Evolutionary conservation across 2,113 vertebrate species (phyloP).

Genomic region (Scomber scombrus): DNA sequence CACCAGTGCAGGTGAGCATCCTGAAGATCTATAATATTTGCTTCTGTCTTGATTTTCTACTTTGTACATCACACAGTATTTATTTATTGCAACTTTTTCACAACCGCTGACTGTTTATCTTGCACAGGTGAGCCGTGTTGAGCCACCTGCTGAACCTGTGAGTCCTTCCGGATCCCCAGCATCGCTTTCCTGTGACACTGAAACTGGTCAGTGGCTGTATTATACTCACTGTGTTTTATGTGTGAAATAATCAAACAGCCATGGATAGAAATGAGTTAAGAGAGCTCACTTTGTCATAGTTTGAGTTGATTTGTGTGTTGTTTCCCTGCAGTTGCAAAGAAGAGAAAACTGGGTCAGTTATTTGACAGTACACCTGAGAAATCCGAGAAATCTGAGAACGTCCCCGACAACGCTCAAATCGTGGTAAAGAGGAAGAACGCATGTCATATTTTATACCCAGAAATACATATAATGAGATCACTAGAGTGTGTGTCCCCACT

Average conservation of each 20-base stretch:
- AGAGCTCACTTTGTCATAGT: too few species aligned
- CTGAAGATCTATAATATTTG: neutral
- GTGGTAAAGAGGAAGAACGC: constrained; percentile 38
- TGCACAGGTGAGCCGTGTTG: constrained; percentile 67
- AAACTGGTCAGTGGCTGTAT: constrained; percentile 62
- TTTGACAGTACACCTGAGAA: constrained; percentile 55
- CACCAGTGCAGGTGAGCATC: constrained; percentile 84
- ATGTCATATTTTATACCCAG: neutral
- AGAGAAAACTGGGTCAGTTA: constrained; percentile 74
- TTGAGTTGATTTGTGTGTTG: constrained; percentile 4
- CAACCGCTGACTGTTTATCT: neutral
- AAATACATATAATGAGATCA: too few species aligned
- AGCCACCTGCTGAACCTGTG: constrained; percentile 52
- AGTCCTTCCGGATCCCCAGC: constrained; percentile 64
- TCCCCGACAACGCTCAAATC: constrained; percentile 42
- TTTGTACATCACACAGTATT: too few species aligned
- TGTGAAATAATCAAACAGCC: neutral
- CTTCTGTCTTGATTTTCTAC: neutral
- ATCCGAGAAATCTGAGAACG: constrained; percentile 65
- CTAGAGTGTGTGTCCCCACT: neutral
- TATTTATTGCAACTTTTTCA: neutral
- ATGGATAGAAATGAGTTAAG: neutral
- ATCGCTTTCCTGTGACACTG: constrained; percentile 56
- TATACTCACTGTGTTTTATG: neutral
- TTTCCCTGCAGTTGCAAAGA: constrained; percentile 73